phyloP scores from a whole-genome alignment of 2,113 vertebrate species.

The Platanista minor region DNA sequence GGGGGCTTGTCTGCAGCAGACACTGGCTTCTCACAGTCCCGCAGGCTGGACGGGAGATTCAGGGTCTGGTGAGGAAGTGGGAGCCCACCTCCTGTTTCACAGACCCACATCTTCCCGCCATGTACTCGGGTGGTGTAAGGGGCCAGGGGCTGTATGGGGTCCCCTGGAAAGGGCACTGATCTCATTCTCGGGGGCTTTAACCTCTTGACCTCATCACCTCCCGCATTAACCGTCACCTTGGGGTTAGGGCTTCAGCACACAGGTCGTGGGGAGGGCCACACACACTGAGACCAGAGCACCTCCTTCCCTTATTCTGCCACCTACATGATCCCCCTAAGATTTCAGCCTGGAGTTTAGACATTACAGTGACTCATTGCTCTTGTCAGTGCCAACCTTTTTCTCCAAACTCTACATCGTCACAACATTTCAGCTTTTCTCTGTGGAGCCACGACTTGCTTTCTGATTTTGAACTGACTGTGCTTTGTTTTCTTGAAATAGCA shows the following conservation, averaged over 20 bases:
- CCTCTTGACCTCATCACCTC: accelerated
- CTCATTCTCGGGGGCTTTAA: not conserved
- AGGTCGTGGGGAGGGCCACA: not conserved
- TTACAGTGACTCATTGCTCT: accelerated
- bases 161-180: not conserved
- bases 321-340: accelerated
- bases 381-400: accelerated
- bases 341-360: accelerated
- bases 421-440: accelerated
- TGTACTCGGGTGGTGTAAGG: accelerated
- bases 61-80: not conserved
- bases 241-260: too few relatives aligned
- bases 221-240: accelerated
- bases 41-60: not conserved
- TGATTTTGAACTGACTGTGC: not conserved
- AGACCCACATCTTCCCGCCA: accelerated
- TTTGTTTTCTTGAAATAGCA: not conserved
- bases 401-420: accelerated
- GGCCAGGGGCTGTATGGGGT: accelerated
- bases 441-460: not conserved
- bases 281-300: accelerated
- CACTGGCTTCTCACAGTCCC: not conserved
- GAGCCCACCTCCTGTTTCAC: accelerated
- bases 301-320: not conserved
- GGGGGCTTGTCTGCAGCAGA: not conserved